Conservation (phyloP, 2,888 invertebrate genomes). For the Eurytoma californica region DNA sequence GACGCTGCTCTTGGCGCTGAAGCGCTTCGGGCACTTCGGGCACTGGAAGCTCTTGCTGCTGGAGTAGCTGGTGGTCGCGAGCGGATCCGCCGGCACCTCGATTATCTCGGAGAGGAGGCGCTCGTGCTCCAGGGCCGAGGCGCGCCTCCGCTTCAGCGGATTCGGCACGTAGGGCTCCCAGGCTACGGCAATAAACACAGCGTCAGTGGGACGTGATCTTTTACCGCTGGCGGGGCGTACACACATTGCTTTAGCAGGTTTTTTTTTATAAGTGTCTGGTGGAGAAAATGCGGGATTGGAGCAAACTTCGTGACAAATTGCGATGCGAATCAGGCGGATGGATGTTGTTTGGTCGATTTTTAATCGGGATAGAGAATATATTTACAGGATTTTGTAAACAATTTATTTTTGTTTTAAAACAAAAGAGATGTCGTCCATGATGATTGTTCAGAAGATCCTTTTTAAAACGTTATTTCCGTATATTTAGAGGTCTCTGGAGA, state of each 20-base stretch:
- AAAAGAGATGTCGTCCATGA: too few relatives aligned
- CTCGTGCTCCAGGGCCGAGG: not conserved
- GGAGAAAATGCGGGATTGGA: not conserved
- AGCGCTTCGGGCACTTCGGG: conserved; percentile 62
- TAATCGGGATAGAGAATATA: too few relatives aligned
- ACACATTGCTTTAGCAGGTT: too few relatives aligned
- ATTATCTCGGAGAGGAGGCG: conserved; percentile 26
- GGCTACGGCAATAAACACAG: conserved; percentile 3
- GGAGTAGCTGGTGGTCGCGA: not conserved
- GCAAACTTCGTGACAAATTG: not conserved
- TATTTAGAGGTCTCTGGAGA: too few relatives aligned
- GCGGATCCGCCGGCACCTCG: conserved; percentile 4
- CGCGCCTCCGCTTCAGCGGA: not conserved
- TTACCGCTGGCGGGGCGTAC: not conserved
- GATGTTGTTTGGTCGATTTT: too few relatives aligned
- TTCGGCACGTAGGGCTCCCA: conserved; percentile 21
- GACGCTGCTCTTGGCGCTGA: conserved; percentile 64
- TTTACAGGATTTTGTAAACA: too few relatives aligned
- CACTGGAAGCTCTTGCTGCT: conserved; percentile 58
- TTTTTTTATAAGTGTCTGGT: too few relatives aligned
- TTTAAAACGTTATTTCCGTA: too few relatives aligned
- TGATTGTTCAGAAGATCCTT: too few relatives aligned
- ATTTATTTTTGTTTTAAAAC: too few relatives aligned
- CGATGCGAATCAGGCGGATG: not conserved
- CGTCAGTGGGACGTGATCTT: not conserved